Base-by-base conservation (phyloP, 2,888 invertebrate genomes). In the Suillia variegata region DNA sequence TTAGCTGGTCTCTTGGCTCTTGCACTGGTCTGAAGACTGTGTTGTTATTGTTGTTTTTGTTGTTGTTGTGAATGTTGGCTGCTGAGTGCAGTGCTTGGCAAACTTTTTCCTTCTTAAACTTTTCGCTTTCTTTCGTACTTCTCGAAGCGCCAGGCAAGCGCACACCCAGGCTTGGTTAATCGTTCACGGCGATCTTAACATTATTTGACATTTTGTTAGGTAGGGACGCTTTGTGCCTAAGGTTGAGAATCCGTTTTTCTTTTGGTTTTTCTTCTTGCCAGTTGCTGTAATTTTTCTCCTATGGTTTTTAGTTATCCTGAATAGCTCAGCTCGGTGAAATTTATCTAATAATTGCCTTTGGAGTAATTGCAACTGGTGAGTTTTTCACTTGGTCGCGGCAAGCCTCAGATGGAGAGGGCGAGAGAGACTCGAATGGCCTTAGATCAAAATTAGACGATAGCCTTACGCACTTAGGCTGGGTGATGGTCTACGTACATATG, bases 371-470 rank as follows among this genome's bases (percentile, higher is more conserved):
- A 38, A 38, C 38, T 31, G 12, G 31, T 31, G 12, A 31, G 31
- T 31, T n/a, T n/a, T n/a, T n/a, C n/a, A n/a, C n/a, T n/a, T n/a
- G n/a, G n/a, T n/a, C n/a, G n/a, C n/a, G n/a, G n/a, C n/a, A n/a
- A n/a, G 26, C 10, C 26, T 26, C 6, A 5, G 26, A 26, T 5
- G 5, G 10, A 5, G 26, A 26, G 26, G 5, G 26, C 26, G 10
- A 6, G 26, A 26, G 26, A 10, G 5, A 26, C n/a, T 10, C 38
- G n/a, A 13, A 38, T 38, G 55, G 62, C 64, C 67, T 64, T 71
- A 73, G 72, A 72, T 74, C 65, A 61, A 55, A 69, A 69, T 73
- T 73, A 67, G 73, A 71, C 70, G 69, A 72, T 67, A 65, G 70
- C 67, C 70, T 66, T 70, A n/a, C 38, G n/a, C 38, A 38, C 38